phyloP scores from a whole-genome alignment of 2,113 vertebrate genomes.

The Clarias magur region DNA sequence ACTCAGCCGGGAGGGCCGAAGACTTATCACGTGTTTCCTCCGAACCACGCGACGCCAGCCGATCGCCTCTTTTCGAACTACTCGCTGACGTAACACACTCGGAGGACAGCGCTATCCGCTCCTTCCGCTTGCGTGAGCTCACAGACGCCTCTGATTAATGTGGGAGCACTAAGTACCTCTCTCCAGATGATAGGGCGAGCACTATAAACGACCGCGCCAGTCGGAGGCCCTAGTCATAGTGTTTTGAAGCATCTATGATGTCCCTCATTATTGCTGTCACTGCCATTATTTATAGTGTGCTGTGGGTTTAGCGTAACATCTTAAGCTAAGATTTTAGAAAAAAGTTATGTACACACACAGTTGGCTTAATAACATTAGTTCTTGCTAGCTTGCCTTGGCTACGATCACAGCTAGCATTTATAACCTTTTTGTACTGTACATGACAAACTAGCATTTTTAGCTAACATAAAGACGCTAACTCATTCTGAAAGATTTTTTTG shows the following conservation, averaged over 20 bases:
- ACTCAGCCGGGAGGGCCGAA: no score
- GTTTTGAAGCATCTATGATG: neutral
- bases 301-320: neutral
- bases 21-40: no score
- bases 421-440: neutral
- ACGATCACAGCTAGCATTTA: neutral
- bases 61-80: no score
- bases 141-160: no score
- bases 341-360: neutral
- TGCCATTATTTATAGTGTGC: neutral
- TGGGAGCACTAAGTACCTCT: no score
- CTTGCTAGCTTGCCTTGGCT: neutral
- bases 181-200: no score
- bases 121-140: no score
- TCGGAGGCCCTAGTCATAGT: neutral
- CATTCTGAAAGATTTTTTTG: neutral
- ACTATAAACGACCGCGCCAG: no score
- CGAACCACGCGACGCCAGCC: no score
- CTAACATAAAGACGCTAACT: neutral
- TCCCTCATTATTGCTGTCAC: neutral
- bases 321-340: no score
- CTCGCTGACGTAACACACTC: no score
- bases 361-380: neutral
- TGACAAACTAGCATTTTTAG: neutral
- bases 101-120: no score